Percentiles rank a stretch among this genome's conserved stretches.
These are phyloP conservation scores for Hemitrygon akajei DNA, from an alignment of 2,797 vertebrate species.

Conservation along the genomic window DNA sequence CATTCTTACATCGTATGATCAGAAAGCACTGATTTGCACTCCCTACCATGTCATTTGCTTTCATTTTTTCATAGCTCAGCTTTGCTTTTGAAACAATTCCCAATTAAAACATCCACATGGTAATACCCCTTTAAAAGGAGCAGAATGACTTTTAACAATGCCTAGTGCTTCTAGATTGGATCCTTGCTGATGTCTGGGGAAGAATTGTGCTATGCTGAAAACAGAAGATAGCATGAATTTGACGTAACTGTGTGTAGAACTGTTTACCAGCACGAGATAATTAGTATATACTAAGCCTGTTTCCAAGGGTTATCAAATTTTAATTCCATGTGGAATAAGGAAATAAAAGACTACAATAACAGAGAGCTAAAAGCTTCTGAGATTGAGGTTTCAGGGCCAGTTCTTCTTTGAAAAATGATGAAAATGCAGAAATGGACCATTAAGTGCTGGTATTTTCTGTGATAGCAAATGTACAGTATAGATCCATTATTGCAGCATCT, in stretches of 20 bases:
- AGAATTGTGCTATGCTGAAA: not conserved
- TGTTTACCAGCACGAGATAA: not conserved
- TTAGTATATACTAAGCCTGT: not conserved
- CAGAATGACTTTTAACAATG: no score
- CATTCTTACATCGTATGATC: no score
- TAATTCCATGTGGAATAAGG: not conserved
- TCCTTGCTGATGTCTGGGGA: no score
- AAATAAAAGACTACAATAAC: not conserved
- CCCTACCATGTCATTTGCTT: no score
- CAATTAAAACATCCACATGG: no score
- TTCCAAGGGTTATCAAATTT: not conserved
- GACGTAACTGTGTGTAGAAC: not conserved
- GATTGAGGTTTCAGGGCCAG: not conserved
- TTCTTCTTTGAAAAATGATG: not conserved
- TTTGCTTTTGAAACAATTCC: no score
- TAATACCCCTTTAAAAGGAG: no score
- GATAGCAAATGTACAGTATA: not conserved
- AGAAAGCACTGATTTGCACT: no score
- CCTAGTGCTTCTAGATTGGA: no score
- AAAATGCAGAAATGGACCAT: not conserved
- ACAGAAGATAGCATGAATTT: not conserved
- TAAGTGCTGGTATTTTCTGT: not conserved
- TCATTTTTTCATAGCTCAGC: no score
- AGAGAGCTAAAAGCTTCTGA: not conserved
- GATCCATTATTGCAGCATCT: conserved; percentile 15